A percentile compares a stretch with the other conserved stretches of the same genome.
Evolutionary conservation across 2,888 invertebrate genomes (phyloP).

Genomic region (Dioctria rufipes): DNA sequence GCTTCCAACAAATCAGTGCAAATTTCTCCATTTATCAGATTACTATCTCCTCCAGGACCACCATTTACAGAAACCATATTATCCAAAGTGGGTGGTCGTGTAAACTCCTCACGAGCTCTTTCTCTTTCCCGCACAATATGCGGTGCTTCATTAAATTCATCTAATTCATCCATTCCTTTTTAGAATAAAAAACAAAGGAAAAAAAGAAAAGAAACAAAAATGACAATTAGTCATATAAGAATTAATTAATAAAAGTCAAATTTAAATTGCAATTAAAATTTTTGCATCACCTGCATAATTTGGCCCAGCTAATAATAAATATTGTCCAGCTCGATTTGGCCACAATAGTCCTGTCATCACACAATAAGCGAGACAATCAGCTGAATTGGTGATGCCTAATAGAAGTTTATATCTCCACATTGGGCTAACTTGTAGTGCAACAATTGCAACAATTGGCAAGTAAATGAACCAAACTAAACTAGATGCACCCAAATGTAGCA

Average conservation of each 20-base stretch:
- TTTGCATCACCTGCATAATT: conserved; percentile 75
- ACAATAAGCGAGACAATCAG: conserved; percentile 94
- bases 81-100: conserved; percentile 66
- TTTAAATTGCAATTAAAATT: no score
- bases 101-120: conserved; percentile 59
- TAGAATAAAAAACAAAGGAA: conserved; percentile 7
- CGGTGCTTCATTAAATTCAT: conserved; percentile 93
- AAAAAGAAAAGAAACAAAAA: not conserved
- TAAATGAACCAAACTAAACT: conserved; percentile 99
- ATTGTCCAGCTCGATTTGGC: conserved; percentile 95
- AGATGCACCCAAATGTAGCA: conserved; percentile 97
- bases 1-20: conserved; percentile 68
- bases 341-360: conserved; percentile 96
- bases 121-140: conserved; percentile 78
- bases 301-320: conserved; percentile 84
- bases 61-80: conserved; percentile 64
- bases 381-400: conserved; percentile 94
- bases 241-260: conserved; percentile 44
- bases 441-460: conserved; percentile 92
- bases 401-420: conserved; percentile 96
- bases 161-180: conserved; percentile 83
- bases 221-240: not conserved
- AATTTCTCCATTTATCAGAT: conserved; percentile 68
- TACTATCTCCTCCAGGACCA: conserved; percentile 56
- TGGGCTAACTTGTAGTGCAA: conserved; percentile 93